phyloP scores from a whole-genome alignment of 2,113 vertebrate genomes.

The Ammodytes marinus region DNA sequence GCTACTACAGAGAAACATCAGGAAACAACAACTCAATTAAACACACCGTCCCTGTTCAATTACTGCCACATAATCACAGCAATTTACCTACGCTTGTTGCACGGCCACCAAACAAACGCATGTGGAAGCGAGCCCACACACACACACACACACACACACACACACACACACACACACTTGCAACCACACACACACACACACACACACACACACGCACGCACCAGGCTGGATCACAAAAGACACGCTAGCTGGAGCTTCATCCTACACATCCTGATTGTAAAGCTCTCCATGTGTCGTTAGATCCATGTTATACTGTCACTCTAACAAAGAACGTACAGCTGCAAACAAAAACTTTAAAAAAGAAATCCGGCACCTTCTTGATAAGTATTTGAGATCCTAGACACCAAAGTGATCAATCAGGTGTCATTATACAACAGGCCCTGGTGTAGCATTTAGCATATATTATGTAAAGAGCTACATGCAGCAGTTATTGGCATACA shows the following conservation, averaged over 20 bases:
- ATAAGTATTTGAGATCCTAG: slow-evolving; percentile 3
- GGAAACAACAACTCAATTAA: slow-evolving; percentile 85
- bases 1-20: slow-evolving; percentile 77
- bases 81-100: slow-evolving; percentile 77
- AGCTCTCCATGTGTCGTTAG: slow-evolving; percentile 26
- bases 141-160: slow-evolving; percentile 22
- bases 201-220: slow-evolving; percentile 1
- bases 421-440: not conserved
- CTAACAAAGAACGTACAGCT: not conserved
- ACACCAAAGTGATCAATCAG: slow-evolving; percentile 1
- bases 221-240: slow-evolving; percentile 51
- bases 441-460: not conserved
- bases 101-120: slow-evolving; percentile 75
- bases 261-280: slow-evolving; percentile 49
- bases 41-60: slow-evolving; percentile 86
- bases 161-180: slow-evolving; percentile 22
- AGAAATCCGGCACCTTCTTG: not conserved
- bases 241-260: slow-evolving; percentile 39
- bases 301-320: slow-evolving; percentile 26
- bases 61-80: slow-evolving; percentile 85
- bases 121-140: slow-evolving; percentile 28
- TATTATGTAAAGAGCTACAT: not conserved
- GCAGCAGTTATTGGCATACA: not conserved
- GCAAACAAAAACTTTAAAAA: not conserved
- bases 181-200: slow-evolving; percentile 1